Conservation (phyloP, 2,888 invertebrate genomes). For the Drosophila buzzatii region DNA sequence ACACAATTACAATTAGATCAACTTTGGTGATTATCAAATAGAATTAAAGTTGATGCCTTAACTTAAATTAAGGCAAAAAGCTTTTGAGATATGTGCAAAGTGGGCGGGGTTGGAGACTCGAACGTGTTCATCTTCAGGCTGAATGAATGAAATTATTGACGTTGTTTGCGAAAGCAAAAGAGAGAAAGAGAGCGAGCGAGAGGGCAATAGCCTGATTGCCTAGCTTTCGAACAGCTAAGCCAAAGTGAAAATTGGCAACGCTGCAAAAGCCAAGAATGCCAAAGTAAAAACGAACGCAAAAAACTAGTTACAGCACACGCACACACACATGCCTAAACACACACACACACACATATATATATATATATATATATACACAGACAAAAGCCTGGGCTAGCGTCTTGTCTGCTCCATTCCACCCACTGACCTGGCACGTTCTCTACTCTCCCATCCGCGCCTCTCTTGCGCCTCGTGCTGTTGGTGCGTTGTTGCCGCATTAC, state of each 20-base stretch:
- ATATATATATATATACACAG: neutral
- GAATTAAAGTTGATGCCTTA: constrained; percentile 43
- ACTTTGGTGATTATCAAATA: constrained; percentile 18
- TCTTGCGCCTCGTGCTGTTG: neutral
- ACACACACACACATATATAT: constrained; percentile 1
- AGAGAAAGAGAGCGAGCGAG: constrained; percentile 13
- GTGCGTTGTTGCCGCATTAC: constrained; percentile 80
- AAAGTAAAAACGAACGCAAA: constrained; percentile 76
- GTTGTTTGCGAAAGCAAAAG: constrained; percentile 23
- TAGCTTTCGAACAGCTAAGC: constrained; percentile 37
- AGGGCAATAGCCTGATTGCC: constrained; percentile 23
- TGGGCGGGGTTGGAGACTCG: neutral
- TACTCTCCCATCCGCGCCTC: neutral
- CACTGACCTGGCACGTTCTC: constrained; percentile 77
- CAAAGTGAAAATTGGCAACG: constrained; percentile 66
- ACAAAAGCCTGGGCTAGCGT: constrained; percentile 35
- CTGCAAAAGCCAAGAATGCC: constrained; percentile 59
- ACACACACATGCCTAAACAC: constrained; percentile 37
- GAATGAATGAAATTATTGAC: constrained; percentile 74
- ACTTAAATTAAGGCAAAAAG: constrained; percentile 49
- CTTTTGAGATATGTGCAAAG: constrained; percentile 8
- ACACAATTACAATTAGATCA: constrained; percentile 34
- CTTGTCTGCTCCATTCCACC: constrained; percentile 71
- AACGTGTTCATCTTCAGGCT: constrained; percentile 57
- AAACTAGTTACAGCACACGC: constrained; percentile 69